Conservation (phyloP, 1,140 invertebrate genomes). For the Archivesica marissinica region DNA sequence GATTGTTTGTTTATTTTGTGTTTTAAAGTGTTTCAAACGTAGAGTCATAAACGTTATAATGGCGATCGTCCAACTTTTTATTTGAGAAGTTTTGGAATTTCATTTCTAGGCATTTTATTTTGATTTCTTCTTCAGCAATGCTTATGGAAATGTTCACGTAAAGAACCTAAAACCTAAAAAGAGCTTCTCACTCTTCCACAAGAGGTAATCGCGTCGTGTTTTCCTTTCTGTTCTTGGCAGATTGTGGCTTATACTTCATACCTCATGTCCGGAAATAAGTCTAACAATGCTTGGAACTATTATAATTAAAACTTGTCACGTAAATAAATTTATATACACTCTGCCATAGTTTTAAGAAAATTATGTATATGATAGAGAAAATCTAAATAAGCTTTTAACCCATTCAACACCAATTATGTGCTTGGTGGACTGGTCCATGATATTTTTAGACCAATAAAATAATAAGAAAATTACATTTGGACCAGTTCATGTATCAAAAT, state of each 20-base stretch:
- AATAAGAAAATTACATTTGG: too few relatives aligned
- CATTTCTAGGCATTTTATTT: slow-evolving; percentile 10
- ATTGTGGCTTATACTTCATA: background rate
- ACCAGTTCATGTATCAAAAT: too few relatives aligned
- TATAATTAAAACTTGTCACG: too few relatives aligned
- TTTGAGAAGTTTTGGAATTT: background rate
- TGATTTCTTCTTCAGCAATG: slow-evolving; percentile 33
- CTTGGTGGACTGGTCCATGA: background rate
- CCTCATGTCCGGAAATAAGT: background rate
- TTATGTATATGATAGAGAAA: background rate
- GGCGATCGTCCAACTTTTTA: too few relatives aligned
- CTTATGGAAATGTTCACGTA: slow-evolving; percentile 46
- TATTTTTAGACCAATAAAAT: too few relatives aligned
- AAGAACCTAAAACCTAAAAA: slow-evolving; percentile 27
- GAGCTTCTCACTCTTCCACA: background rate
- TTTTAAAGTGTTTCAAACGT: too few relatives aligned
- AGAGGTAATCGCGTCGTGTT: slow-evolving; percentile 11
- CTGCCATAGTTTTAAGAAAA: background rate
- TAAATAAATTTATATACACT: background rate
- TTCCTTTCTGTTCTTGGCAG: background rate
- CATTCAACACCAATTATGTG: background rate
- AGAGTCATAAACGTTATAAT: too few relatives aligned
- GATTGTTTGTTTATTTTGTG: too few relatives aligned
- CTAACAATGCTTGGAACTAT: too few relatives aligned
- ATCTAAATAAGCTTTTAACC: background rate